Base-by-base conservation (phyloP, 2,797 vertebrate genomes). In the Melanogrammus aeglefinus region DNA sequence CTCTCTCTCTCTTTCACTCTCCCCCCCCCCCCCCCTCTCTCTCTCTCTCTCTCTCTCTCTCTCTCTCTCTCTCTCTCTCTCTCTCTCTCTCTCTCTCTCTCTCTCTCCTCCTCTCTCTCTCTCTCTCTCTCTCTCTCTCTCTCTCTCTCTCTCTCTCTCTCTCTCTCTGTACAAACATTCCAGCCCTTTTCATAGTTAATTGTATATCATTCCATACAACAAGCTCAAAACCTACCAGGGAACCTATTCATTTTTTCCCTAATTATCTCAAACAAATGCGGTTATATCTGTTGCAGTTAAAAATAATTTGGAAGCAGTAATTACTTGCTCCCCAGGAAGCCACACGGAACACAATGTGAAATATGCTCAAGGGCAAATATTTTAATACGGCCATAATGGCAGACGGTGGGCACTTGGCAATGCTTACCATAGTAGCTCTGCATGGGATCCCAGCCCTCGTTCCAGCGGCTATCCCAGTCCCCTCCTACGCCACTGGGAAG, bases 361-460 rank as follows among this genome's bases (percentile, higher is more conserved):
- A 31, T 57, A 41, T 27, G 8, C 72, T 74, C 14, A 39, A 66
- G 29, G 76, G 38, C 35, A 71, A 63, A 14, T 66, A 77, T 76
- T 13, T 75, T 79, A 4, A 69, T 57, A 69, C 8, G 73, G 21
- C 57, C 72, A 44, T 44, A 44, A 44, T 14, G 77, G 10, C 77
- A 78, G 36, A 77, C 72, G 33, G 73, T 4, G 31, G 73, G 57
- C 31, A 82, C 75, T 85, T 86, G 79, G 81, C 80, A 79, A 77
- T 77, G 44, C 95, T 93, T 88, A 97, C 97, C 95, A 0, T 95
- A 94, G 85, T 94, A 93, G 80, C 94, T 94, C 87, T 96, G 91
- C 73, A 92, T 90, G 83, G 95, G 93, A 86, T 95, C 88, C 96
- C 95, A 96, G 85, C 94, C 94, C 87, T 95, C 92, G n/a, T 94